These are phyloP conservation scores for Columba janthina DNA, from an alignment of 2,113 vertebrate species.

Conservation along the genomic window DNA sequence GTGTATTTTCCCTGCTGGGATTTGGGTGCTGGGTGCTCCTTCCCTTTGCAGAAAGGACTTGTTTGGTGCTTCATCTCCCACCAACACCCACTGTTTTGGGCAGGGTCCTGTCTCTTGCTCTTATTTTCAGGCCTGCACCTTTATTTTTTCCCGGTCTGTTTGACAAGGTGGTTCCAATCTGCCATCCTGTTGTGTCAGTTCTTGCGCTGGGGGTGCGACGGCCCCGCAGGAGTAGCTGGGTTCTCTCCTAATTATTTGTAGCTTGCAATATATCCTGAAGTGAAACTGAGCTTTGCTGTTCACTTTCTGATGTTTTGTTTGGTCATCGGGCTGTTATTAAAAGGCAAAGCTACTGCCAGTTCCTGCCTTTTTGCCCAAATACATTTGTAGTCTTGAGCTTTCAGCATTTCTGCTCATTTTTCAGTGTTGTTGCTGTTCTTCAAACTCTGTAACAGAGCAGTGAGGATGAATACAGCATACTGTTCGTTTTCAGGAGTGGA, in stretches of 20 bases:
- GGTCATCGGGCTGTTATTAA: background rate
- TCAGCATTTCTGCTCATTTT: background rate
- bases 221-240: background rate
- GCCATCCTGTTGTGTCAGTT: background rate
- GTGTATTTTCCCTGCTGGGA: background rate
- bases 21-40: background rate
- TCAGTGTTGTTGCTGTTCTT: background rate
- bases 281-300: background rate
- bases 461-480: background rate
- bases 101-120: background rate
- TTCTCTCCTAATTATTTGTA: background rate
- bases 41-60: background rate
- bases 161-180: background rate
- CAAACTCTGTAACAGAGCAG: background rate
- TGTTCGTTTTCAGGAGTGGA: background rate
- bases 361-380: background rate
- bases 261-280: background rate
- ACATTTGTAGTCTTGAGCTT: rapidly evolving
- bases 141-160: background rate
- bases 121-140: background rate
- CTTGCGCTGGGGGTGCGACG: background rate
- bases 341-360: background rate
- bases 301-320: background rate
- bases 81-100: too few species aligned
- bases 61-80: rapidly evolving